Conservation (phyloP, 2,797 vertebrate genomes). For the Sebastes nivosus region DNA sequence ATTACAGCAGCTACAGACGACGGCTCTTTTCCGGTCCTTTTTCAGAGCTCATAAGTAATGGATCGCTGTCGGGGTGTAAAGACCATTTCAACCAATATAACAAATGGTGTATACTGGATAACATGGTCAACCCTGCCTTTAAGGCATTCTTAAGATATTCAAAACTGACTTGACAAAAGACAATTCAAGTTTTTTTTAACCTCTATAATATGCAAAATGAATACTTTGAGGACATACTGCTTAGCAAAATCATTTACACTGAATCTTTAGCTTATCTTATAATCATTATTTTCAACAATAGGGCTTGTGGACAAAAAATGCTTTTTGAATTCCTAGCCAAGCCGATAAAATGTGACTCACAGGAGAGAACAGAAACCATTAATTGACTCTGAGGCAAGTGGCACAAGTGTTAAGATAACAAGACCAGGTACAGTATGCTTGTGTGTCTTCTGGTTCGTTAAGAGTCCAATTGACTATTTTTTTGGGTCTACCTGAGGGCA, state of each 20-base stretch:
- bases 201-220: background rate
- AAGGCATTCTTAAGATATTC: background rate
- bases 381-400: background rate
- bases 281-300: background rate
- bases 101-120: rapidly evolving
- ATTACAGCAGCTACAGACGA: too few species aligned
- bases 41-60: too few species aligned
- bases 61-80: too few species aligned
- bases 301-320: background rate
- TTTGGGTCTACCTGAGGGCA: background rate
- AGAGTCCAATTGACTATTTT: background rate
- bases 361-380: background rate
- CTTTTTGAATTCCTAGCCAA: background rate
- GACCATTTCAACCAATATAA: too few species aligned
- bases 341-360: background rate
- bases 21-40: too few species aligned
- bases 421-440: background rate
- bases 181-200: background rate
- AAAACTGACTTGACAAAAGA: background rate
- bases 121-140: too few species aligned
- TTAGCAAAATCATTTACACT: background rate
- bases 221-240: background rate
- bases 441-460: background rate
- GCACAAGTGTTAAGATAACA: background rate
- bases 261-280: background rate